Evolutionary conservation across 2,113 vertebrate species (phyloP), one percentile per base, ranked within the genome.

Genomic region (Neolamprologus devosi): DNA sequence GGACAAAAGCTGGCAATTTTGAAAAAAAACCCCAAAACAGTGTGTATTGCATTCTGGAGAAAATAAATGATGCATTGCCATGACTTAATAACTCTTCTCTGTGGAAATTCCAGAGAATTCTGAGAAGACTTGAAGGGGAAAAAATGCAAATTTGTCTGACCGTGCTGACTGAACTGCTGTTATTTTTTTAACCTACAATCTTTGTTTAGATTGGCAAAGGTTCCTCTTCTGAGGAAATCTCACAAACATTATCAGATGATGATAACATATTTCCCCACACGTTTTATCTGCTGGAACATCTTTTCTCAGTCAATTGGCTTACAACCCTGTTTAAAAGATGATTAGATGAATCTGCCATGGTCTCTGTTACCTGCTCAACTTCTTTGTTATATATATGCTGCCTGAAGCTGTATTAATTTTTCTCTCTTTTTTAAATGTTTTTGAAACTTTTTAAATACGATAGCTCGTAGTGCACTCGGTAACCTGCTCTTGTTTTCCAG

Each of bases 1-100:
- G 65, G 37, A 21, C 1, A 14, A 70, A 23, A 9, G 40, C 10
- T 75, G 70, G 40, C 16, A 11, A 28, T 17, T 47, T 75, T 19
- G 23, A 5, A 17, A 17, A 33, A 33, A 16, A 16, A 1, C 0
- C 0, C 42, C 42, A 8, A 3, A 40, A 5, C 4, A 7, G 5
- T 45, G 5, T 28, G 8, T 7, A 73, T 47, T 47, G 13, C 40
- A 47, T 26, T 75, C 16, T 47, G 42, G 40, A 37, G 23, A 28
- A 78, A 49, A 49, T n/a, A 78, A n/a, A 78, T 49, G 26, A 8
- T 30, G 7, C 40, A 19, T 30, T 78, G 70, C 26, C 9, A 4
- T n/a, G 16, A 78, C 9, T 19, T n/a, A 30, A 8, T 8, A 49
- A 49, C 4, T 30, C 10, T 3, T 49, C 23, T 49, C 9, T 49